Percentiles rank a stretch among this genome's conserved stretches.
Conservation (phyloP, 2,888 invertebrate species). For the Celastrina argiolus region DNA sequence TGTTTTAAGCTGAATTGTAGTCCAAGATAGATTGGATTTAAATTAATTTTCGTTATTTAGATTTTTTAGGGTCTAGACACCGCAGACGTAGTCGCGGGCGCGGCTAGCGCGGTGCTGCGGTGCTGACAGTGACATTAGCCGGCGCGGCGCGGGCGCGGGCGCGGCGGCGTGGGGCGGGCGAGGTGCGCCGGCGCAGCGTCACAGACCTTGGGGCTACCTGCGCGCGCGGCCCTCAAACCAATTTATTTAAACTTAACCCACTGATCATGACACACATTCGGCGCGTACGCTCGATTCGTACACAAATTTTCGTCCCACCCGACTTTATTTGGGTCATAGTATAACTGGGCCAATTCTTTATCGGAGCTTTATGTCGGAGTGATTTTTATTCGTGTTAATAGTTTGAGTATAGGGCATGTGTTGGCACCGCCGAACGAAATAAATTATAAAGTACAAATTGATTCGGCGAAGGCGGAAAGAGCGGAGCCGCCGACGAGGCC, state of each 20-base stretch:
- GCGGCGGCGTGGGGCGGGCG: not conserved
- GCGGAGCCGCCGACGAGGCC: constrained; percentile 73
- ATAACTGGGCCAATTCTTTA: constrained; percentile 11
- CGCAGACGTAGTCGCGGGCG: no score
- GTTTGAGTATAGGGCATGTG: not conserved
- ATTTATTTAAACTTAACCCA: constrained; percentile 77
- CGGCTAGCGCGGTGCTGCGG: not conserved
- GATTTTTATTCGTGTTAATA: not conserved
- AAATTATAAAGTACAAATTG: constrained; percentile 67
- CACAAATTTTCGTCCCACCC: constrained; percentile 40
- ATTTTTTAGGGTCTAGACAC: no score
- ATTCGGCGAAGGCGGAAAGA: constrained; percentile 76
- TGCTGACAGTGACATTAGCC: not conserved
- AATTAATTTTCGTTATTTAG: no score
- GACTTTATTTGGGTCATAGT: constrained; percentile 31
- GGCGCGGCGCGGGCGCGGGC: not conserved
- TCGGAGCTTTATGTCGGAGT: not conserved
- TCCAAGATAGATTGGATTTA: no score
- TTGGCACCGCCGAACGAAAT: not conserved
- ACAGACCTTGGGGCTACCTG: constrained; percentile 48
- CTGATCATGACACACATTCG: constrained; percentile 76
- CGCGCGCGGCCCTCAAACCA: constrained; percentile 54
- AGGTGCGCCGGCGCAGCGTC: constrained; percentile 22
- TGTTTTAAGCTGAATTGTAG: no score
- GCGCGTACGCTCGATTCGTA: constrained; percentile 49